A percentile compares a stretch with the other conserved stretches of the same genome.
These are phyloP conservation scores for Rhincodon typus DNA, from an alignment of 2,797 vertebrate species.

Conservation along the genomic window DNA sequence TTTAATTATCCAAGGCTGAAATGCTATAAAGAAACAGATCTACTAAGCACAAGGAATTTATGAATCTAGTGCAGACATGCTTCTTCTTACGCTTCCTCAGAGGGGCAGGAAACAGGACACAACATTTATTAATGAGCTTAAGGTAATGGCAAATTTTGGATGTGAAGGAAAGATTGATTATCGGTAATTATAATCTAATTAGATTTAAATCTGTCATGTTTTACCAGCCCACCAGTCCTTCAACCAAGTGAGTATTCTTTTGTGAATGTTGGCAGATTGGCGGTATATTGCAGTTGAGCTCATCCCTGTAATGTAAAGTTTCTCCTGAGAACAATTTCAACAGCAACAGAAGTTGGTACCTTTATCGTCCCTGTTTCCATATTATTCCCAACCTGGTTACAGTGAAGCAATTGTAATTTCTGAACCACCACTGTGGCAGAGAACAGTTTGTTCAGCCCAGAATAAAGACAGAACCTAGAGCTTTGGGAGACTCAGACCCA, in stretches of 20 bases:
- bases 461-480: background rate
- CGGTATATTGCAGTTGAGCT: background rate
- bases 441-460: background rate
- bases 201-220: background rate
- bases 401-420: background rate
- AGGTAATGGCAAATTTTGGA: background rate
- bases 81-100: too few relatives aligned
- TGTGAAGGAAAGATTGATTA: background rate
- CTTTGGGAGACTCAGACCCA: background rate
- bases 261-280: background rate
- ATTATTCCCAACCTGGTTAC: background rate
- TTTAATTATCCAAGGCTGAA: slow-evolving; percentile 7
- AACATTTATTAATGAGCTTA: background rate
- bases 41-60: background rate
- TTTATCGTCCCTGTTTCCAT: background rate
- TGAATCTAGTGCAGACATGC: background rate
- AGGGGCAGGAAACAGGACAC: background rate
- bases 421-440: background rate
- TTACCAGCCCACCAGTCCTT: background rate
- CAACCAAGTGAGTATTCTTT: background rate
- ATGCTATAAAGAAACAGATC: background rate
- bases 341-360: background rate
- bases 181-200: background rate
- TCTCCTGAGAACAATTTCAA: background rate
- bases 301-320: background rate